Conservation (phyloP, 2,888 invertebrate genomes). For the Melanostoma scalare region DNA sequence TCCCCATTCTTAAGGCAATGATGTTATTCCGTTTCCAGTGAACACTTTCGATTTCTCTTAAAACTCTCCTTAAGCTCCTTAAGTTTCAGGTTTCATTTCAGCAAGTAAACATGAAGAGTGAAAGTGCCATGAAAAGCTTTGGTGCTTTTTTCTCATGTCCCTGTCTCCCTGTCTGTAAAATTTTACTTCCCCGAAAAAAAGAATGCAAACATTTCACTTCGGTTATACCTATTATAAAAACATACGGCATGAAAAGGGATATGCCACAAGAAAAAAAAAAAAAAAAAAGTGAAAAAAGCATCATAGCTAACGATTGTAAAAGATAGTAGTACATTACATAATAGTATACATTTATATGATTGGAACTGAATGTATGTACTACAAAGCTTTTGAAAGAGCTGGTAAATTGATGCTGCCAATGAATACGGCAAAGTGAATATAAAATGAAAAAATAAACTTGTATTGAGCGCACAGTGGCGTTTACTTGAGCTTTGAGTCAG, state of each 20-base stretch:
- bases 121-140: slow-evolving; percentile 56
- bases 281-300: neutral
- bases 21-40: neutral
- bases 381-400: too few species aligned
- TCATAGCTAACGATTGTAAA: too few species aligned
- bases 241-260: slow-evolving; percentile 23
- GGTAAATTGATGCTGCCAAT: too few species aligned
- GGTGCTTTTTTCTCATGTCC: slow-evolving; percentile 19
- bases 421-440: too few species aligned
- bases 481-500: too few species aligned
- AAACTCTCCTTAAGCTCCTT: slow-evolving; percentile 22
- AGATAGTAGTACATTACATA: too few species aligned
- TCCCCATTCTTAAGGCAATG: slow-evolving; percentile 12
- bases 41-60: slow-evolving; percentile 64
- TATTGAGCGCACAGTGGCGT: too few species aligned
- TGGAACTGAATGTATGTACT: too few species aligned
- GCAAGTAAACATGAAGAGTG: slow-evolving; percentile 20
- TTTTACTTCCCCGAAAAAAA: slow-evolving; percentile 39
- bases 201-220: neutral
- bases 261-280: slow-evolving; percentile 52
- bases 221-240: too few species aligned
- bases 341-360: too few species aligned
- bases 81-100: neutral
- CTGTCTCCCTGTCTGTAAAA: slow-evolving; percentile 20
- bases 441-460: too few species aligned